Percentiles rank a stretch among this genome's conserved stretches.
Evolutionary conservation across 2,113 vertebrate species (phyloP).

Genomic region (Nycticorax nycticorax): DNA sequence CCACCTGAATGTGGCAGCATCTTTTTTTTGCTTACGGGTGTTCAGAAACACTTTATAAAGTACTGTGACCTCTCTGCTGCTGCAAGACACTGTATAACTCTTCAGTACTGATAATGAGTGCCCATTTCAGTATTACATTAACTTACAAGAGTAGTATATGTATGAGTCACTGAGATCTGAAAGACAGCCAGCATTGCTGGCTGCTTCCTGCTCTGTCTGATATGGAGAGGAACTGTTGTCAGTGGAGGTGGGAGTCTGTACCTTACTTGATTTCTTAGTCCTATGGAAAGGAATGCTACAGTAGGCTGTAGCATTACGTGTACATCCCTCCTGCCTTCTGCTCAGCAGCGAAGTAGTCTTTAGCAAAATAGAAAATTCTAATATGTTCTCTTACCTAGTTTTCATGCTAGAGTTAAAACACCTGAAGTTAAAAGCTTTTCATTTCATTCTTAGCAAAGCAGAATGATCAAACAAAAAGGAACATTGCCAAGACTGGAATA

Average conservation of each 20-base stretch:
- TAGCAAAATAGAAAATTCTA: background rate
- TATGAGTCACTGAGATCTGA: background rate
- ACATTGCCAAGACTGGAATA: background rate
- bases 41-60: background rate
- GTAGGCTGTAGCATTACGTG: background rate
- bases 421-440: background rate
- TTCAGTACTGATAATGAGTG: background rate
- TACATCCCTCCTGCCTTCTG: background rate
- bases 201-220: background rate
- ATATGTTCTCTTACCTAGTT: background rate
- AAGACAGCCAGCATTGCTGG: background rate
- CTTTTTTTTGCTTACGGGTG: background rate
- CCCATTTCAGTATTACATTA: background rate
- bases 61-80: background rate
- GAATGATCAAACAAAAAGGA: background rate
- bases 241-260: background rate
- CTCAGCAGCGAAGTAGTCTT: background rate
- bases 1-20: background rate
- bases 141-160: background rate
- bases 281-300: background rate
- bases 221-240: background rate
- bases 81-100: background rate
- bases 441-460: conserved; percentile 9
- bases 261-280: background rate
- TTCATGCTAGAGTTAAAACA: background rate